A percentile compares a stretch with the other conserved stretches of the same genome.
phyloP scores from a whole-genome alignment of 2,797 vertebrate species.

The Buphagus erythrorhynchus region DNA sequence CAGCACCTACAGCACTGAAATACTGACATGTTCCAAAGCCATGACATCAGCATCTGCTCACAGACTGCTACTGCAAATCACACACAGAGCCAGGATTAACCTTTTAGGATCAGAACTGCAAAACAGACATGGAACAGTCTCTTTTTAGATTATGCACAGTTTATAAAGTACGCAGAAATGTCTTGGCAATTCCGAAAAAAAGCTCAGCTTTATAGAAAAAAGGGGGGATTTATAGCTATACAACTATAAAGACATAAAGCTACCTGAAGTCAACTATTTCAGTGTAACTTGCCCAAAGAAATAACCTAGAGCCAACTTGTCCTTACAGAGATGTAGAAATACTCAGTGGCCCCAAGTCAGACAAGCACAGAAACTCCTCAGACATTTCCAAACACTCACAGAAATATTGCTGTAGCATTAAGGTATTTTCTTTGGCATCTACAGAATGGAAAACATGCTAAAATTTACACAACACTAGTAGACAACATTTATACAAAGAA shows the following conservation, averaged over 20 bases:
- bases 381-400: neutral
- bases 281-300: neutral
- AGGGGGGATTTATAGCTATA: neutral
- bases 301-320: neutral
- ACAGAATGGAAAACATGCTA: neutral
- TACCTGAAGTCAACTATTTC: neutral
- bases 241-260: neutral
- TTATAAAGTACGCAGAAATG: neutral
- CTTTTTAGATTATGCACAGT: neutral
- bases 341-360: neutral
- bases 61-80: fast-evolving
- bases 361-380: neutral
- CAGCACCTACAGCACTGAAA: neutral
- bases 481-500: neutral
- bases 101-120: neutral
- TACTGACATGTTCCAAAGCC: neutral
- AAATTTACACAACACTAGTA: neutral
- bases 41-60: neutral
- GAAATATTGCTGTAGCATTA: neutral
- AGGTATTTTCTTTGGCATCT: neutral
- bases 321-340: neutral
- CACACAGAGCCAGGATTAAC: neutral
- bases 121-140: neutral
- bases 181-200: neutral
- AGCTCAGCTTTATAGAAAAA: neutral